Percentiles rank a stretch among this genome's conserved stretches.
phyloP scores from a whole-genome alignment of 2,888 invertebrate species.

The Aphodius granarius region DNA sequence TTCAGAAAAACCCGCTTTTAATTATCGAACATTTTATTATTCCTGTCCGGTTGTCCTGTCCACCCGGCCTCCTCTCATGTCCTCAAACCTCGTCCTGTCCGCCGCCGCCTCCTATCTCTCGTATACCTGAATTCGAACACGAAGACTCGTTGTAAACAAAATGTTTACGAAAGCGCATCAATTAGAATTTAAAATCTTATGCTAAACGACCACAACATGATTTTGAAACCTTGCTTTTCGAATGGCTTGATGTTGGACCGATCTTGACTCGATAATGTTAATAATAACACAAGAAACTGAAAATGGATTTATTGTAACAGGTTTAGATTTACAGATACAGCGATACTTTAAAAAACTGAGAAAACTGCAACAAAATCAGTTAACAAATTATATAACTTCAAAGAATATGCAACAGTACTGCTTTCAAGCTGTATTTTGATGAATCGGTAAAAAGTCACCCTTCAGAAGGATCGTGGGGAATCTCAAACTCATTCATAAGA shows the following conservation, averaged over 20 bases:
- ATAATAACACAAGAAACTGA: too few species aligned
- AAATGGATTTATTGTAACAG: too few species aligned
- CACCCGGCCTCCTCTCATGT: constrained; percentile 9
- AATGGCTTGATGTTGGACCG: background rate
- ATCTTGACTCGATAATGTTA: background rate
- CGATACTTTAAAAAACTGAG: too few species aligned
- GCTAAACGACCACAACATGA: background rate
- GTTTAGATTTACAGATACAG: too few species aligned
- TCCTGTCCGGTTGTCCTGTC: constrained; percentile 26
- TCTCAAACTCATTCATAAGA: too few species aligned
- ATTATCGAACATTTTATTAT: constrained; percentile 51
- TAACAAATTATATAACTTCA: too few species aligned
- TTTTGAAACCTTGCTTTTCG: background rate
- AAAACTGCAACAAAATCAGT: too few species aligned
- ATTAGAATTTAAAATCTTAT: constrained; percentile 41
- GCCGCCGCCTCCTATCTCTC: constrained; percentile 37
- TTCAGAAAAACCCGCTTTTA: constrained; percentile 48
- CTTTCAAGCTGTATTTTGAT: too few species aligned
- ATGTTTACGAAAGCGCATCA: constrained; percentile 45
- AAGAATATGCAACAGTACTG: too few species aligned
- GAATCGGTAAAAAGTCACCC: too few species aligned
- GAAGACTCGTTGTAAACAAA: constrained; percentile 50
- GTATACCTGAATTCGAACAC: constrained; percentile 37
- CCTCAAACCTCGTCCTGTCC: constrained; percentile 2
- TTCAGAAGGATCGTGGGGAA: too few species aligned